phyloP scores from a whole-genome alignment of 2,888 invertebrate genomes.

The Dolomedes plantarius region DNA sequence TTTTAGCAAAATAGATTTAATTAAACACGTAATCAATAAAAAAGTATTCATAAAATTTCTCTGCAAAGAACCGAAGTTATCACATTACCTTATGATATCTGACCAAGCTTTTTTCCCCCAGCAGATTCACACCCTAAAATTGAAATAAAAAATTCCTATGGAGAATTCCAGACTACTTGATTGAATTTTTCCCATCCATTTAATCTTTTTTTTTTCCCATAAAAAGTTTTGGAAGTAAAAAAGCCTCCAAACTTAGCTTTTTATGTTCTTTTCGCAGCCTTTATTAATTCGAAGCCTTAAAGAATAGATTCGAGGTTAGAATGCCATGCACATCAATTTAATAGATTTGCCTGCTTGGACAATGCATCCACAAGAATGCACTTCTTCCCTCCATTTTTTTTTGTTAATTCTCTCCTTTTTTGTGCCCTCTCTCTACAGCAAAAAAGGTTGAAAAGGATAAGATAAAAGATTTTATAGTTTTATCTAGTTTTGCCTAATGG shows the following conservation, averaged over 20 bases:
- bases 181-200: slow-evolving; percentile 6
- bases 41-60: too few species aligned
- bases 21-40: too few species aligned
- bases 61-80: too few species aligned
- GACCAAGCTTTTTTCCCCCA: too few species aligned
- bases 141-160: slow-evolving; percentile 1
- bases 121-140: background rate
- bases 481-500: too few species aligned
- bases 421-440: background rate
- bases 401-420: slow-evolving; percentile 4
- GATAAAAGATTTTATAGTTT: slow-evolving; percentile 39
- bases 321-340: slow-evolving; percentile 51
- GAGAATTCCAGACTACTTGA: background rate
- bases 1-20: too few species aligned
- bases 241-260: background rate
- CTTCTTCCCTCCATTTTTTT: background rate
- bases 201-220: background rate
- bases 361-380: slow-evolving; percentile 67
- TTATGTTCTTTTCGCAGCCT: background rate
- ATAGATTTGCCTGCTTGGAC: slow-evolving; percentile 62
- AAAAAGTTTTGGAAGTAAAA: background rate
- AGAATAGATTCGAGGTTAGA: slow-evolving; percentile 16
- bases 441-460: slow-evolving; percentile 11
- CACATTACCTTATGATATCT: too few species aligned
- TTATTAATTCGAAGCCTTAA: slow-evolving; percentile 61